Evolutionary conservation across 2,888 invertebrate genomes (phyloP), one percentile per base, ranked within the genome.

Genomic region (Steinernema scapterisci): DNA sequence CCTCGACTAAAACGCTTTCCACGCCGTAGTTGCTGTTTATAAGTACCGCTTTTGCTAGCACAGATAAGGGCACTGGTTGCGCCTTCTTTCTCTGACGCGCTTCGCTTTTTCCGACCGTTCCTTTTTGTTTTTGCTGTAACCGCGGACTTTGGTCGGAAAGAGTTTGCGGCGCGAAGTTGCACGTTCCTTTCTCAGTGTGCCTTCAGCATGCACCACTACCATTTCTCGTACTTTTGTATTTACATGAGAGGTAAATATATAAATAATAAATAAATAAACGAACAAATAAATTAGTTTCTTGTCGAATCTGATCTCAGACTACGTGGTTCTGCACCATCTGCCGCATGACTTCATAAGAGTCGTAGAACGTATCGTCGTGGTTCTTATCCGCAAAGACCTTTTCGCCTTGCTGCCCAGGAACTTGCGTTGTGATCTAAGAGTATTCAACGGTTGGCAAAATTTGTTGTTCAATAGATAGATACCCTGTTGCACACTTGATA

Each of bases 341-440:
- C 23, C 83, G 72, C 70, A 82, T 83, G 13, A 82, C 76, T n/a
- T 80, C 78, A 73, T 83, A 83, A 0, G 86, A 83, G 54, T 84
- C 78, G 73, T 82, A 81, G 78, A 85, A 87, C 2, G 81, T 80
- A 9, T 83, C 63, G 71, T 81, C 78, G 70, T 87, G 86, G 75
- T 83, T 85, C 45, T 82, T 76, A 51, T 84, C 84, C 6, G 77
- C 79, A 76, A 78, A 86, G 13, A 81, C 80, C 48, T 82, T 79
- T 74, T 86, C 83, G 16, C 84, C 86, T n/a, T 80, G 75, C 74
- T 87, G 84, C 2, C 83, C 83, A 3, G 85, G 80, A 3, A 86
- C 77, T 74, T 79, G 83, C 0, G 75, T 78, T 1, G 83, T 81
- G 7, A 80, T 44, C 81, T 81, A 21, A 9, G 63, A n/a, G n/a